Conservation (phyloP, 2,113 vertebrate species). For the Origma solitaria region DNA sequence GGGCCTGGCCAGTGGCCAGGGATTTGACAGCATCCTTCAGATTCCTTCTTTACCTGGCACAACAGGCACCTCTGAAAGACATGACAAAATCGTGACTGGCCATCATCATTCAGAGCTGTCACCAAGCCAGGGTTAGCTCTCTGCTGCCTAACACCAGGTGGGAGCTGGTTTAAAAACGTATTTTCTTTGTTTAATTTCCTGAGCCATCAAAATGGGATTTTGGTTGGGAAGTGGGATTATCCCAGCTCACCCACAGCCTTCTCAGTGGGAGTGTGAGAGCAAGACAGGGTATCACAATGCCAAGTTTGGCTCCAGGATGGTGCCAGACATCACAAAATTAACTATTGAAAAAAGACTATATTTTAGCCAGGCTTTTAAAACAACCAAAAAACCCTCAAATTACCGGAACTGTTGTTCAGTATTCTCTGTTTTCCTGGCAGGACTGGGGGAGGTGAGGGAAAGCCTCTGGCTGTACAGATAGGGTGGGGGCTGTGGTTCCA, state of each 20-base stretch:
- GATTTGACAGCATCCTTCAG: not conserved
- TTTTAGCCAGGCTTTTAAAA: not conserved
- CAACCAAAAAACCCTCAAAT: not conserved
- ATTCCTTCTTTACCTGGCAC: not conserved
- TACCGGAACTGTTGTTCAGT: not conserved
- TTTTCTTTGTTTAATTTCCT: not conserved
- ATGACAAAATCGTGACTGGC: not conserved
- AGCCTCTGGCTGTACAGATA: conserved; percentile 1
- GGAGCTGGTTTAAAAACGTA: not conserved
- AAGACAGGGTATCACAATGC: not conserved
- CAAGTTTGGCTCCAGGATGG: not conserved
- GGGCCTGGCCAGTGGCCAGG: not conserved
- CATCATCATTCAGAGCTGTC: not conserved
- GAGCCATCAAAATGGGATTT: not conserved
- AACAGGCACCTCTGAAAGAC: not conserved
- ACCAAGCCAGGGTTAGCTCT: not conserved
- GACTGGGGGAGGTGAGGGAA: not conserved
- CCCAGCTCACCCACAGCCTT: not conserved
- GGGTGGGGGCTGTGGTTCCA: not conserved
- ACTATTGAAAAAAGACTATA: not conserved
- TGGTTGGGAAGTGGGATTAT: not conserved
- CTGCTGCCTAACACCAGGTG: not conserved
- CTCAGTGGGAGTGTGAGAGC: not conserved
- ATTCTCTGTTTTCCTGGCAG: not conserved
- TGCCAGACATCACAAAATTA: not conserved